Base-by-base conservation (phyloP, 2,113 vertebrate species). In the Pterophyllum scalare region DNA sequence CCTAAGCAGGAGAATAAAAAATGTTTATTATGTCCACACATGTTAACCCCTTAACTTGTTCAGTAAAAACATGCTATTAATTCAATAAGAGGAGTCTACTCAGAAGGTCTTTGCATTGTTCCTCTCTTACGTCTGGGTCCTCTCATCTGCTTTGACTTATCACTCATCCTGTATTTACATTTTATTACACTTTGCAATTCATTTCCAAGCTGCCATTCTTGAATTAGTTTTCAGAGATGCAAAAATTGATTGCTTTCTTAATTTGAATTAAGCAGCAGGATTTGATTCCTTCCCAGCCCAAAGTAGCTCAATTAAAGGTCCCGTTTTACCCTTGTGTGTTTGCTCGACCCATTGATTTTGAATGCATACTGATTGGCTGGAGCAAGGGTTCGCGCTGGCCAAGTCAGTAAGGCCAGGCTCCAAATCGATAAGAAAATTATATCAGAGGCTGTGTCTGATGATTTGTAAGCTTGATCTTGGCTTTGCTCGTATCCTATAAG, bases 341-440 rank as follows among this genome's bases (percentile, higher is more conserved):
- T 64, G 61, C 59, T 62, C 0, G 3, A n/a, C 40, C 11, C 59
- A 91, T 90, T 84, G 88, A 92, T 91, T 90, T 91, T 59, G 3
- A 83, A 89, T 43, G 49, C 54, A 58, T 72, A 28, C 54, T 65
- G n/a, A 82, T 54, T 77, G 49, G 28, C 75, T 7, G 35, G 65
- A 75, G 83, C 56, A 79, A 76, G 60, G 76, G 65, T 79, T 79
- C 59, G 19, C 33, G 64, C 46, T 13, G 56, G 78, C 72, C 38
- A 84, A 77, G 83, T 85, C 88, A 81, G 59, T 64, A 49, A 28
- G 77, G 72, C 58, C 11, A 35, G 59, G 86, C 40, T 38, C 82
- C 40, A 26, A 77, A 92, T 91, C 83, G 7, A 93, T 91, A 52
- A 4, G 61, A 72, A 89, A 89, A 86, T 79, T 1, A 58, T 80